Conservation (phyloP, 1,140 invertebrate species). For the Bombus polaris region DNA sequence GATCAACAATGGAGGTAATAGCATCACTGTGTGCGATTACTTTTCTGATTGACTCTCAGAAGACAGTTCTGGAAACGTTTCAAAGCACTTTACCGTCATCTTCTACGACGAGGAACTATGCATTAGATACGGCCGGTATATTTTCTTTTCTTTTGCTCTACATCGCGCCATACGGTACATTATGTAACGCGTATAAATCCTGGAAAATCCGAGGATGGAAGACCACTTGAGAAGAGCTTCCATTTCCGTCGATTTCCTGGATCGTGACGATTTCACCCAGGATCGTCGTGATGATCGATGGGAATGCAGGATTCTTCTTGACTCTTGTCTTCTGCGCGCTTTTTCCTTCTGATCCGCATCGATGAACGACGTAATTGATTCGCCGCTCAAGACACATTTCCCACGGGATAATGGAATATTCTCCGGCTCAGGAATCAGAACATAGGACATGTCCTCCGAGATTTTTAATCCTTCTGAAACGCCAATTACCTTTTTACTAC, state of each 20-base stretch:
- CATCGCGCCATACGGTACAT: conserved; percentile 27
- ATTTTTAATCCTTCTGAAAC: conserved; percentile 38
- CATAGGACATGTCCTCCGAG: conserved; percentile 2
- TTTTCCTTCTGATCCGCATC: conserved; percentile 46
- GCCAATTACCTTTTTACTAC: not conserved
- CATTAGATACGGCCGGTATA: conserved; percentile 20
- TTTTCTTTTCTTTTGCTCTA: conserved; percentile 16
- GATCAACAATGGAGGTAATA: not conserved
- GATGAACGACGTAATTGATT: conserved; percentile 53
- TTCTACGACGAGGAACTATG: not conserved
- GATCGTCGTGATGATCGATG: conserved; percentile 45
- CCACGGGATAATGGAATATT: conserved; percentile 53
- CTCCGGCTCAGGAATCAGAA: not conserved
- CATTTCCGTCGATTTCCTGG: conserved; percentile 77
- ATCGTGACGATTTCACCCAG: conserved; percentile 65
- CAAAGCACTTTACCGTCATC: conserved; percentile 12
- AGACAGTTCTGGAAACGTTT: conserved; percentile 5
- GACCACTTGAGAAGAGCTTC: conserved; percentile 61
- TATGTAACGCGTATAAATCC: conserved; percentile 63
- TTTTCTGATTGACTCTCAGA: not conserved
- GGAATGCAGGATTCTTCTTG: conserved; percentile 13
- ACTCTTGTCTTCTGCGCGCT: conserved; percentile 20
- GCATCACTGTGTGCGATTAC: not conserved
- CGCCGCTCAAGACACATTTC: conserved; percentile 15
- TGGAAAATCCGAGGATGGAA: conserved; percentile 33